Evolutionary conservation across 2,113 vertebrate genomes (phyloP).

Genomic region (Zingel zingel): DNA sequence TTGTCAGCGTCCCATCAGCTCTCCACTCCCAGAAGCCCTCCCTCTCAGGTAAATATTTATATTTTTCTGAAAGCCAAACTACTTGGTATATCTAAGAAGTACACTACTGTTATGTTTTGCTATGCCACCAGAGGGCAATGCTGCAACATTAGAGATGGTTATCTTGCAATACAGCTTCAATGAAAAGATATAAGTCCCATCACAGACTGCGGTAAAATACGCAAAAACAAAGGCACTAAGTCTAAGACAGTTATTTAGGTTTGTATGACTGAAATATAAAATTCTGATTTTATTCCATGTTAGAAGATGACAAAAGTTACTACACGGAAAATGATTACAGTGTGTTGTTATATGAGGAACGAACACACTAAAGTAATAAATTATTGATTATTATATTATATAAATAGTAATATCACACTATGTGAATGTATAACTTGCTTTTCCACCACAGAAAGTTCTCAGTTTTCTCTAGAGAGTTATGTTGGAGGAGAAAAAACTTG

Average conservation of each 20-base stretch:
- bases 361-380: neutral
- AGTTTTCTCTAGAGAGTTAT: neutral
- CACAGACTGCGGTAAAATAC: neutral
- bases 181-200: slow-evolving; percentile 11
- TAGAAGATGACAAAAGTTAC: neutral
- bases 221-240: neutral
- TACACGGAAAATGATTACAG: neutral
- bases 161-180: neutral
- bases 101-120: neutral
- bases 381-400: neutral
- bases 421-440: neutral
- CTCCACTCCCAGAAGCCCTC: slow-evolving; percentile 97
- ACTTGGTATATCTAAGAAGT: neutral
- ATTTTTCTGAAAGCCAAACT: neutral
- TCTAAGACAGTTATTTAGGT: neutral
- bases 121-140: slow-evolving; percentile 86
- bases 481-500: neutral
- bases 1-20: slow-evolving; percentile 92
- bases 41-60: slow-evolving; percentile 85
- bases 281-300: neutral
- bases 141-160: slow-evolving; percentile 59
- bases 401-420: neutral
- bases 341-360: neutral
- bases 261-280: slow-evolving; percentile 12
- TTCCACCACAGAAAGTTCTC: neutral